phyloP scores from a whole-genome alignment of 2,113 vertebrate genomes.

The Dipodomys merriami region DNA sequence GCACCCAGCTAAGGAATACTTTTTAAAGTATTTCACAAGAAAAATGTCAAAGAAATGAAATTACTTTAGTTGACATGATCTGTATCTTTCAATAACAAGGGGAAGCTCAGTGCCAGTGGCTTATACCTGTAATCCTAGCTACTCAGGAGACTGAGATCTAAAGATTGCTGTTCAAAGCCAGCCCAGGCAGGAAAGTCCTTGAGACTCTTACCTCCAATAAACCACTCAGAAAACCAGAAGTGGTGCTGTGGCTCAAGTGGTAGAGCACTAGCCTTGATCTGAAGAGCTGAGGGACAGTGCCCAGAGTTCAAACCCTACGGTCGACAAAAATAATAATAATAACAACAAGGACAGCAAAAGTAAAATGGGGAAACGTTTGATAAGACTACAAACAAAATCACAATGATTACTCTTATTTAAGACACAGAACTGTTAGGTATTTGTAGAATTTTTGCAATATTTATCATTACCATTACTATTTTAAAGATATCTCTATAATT shows the following conservation, averaged over 20 bases:
- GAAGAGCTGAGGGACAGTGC: too few species aligned
- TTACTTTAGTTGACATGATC: neutral
- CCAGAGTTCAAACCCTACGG: neutral
- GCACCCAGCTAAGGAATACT: neutral
- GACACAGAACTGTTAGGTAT: neutral
- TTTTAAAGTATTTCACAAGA: constrained; percentile 25
- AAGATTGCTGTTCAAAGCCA: neutral
- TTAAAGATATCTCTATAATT: neutral
- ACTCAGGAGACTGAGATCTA: too few species aligned
- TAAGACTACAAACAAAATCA: neutral
- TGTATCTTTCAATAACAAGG: too few species aligned
- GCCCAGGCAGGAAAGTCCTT: neutral
- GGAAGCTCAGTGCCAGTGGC: too few species aligned
- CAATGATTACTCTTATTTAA: constrained; percentile 7
- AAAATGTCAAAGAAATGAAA: constrained; percentile 39
- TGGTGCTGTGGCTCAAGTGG: too few species aligned
- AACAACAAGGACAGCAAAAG: too few species aligned
- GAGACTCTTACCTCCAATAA: too few species aligned
- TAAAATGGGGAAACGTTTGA: too few species aligned
- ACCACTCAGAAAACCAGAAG: too few species aligned
- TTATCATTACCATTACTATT: constrained; percentile 7
- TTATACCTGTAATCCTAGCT: too few species aligned
- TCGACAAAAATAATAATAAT: too few species aligned
- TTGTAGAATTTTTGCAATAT: constrained; percentile 26
- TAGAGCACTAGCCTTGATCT: too few species aligned